Percentiles rank a stretch among this genome's conserved stretches.
Evolutionary conservation across 2,113 vertebrate species (phyloP).

Genomic region (Lonchura striata): DNA sequence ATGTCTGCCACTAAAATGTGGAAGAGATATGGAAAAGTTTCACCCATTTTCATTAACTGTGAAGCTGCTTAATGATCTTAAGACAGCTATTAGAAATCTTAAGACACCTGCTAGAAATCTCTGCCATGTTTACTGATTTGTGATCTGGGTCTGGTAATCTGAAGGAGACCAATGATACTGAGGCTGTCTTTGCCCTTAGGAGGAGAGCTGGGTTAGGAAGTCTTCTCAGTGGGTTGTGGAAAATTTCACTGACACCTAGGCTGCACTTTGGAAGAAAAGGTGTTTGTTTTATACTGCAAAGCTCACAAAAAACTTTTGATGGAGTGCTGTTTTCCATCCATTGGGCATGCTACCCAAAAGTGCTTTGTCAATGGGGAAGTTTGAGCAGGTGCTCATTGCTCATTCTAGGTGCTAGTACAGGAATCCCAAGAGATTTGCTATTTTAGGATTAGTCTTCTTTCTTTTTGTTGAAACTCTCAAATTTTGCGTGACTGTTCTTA

Average conservation of each 20-base stretch:
- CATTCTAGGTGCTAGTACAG: background rate
- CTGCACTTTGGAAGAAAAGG: background rate
- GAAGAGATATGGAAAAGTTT: background rate
- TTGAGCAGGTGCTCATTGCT: background rate
- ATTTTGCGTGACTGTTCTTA: background rate
- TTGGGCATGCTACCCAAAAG: background rate
- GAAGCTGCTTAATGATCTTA: background rate
- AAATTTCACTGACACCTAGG: background rate
- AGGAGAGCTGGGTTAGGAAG: background rate
- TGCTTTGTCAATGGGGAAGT: background rate
- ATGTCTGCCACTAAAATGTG: background rate
- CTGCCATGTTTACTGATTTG: background rate
- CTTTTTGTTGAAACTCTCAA: background rate
- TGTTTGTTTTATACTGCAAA: background rate
- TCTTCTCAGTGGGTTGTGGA: background rate
- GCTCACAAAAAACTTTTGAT: background rate
- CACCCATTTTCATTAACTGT: background rate
- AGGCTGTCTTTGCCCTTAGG: background rate
- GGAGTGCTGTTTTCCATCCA: background rate
- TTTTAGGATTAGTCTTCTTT: background rate
- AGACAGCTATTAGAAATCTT: background rate
- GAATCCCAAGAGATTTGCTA: background rate
- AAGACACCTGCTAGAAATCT: background rate
- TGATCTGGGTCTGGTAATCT: background rate
- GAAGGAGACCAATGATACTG: too few species aligned